Evolutionary conservation across 2,797 vertebrate species (phyloP).

Genomic region (Pseudochirops corinnae): DNA sequence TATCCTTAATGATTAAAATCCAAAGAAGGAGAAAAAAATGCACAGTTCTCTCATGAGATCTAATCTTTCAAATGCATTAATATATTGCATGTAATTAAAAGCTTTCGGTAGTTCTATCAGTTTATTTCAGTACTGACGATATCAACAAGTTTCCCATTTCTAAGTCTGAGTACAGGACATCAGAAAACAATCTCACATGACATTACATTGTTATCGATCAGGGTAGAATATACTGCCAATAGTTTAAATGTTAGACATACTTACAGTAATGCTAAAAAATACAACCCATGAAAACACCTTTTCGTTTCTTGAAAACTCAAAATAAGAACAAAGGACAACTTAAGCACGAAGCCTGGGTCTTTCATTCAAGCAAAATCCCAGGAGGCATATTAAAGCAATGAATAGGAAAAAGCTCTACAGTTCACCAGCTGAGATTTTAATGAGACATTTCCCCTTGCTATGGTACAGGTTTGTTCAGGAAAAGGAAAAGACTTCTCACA

Average conservation of each 20-base stretch:
- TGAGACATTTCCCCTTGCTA: conserved; percentile 89
- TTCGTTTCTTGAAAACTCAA: conserved; percentile 80
- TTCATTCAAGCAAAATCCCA: conserved; percentile 86
- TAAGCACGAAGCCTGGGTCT: conserved; percentile 85
- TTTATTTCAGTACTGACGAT: conserved; percentile 57
- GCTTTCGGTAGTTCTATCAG: conserved; percentile 62
- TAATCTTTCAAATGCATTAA: conserved; percentile 64
- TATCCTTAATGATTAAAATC: conserved; percentile 56
- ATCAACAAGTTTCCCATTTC: conserved; percentile 70
- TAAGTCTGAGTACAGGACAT: conserved; percentile 45
- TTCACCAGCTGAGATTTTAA: conserved; percentile 92
- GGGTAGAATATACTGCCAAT: conserved; percentile 58
- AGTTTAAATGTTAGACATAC: conserved; percentile 78
- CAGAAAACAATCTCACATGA: conserved; percentile 64
- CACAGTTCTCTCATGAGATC: conserved; percentile 62
- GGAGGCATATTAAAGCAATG: conserved; percentile 91
- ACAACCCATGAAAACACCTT: conserved; percentile 76
- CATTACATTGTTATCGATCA: conserved; percentile 44
- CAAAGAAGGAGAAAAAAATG: conserved; percentile 65
- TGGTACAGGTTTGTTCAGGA: conserved; percentile 84
- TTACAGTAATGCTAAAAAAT: conserved; percentile 81
- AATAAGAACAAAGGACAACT: conserved; percentile 87
- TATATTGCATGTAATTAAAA: conserved; percentile 66
- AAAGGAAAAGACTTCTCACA: conserved; percentile 83
- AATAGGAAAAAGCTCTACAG: conserved; percentile 89